Base-by-base conservation (phyloP, 2,888 invertebrate genomes). In the Andrena minutula region DNA sequence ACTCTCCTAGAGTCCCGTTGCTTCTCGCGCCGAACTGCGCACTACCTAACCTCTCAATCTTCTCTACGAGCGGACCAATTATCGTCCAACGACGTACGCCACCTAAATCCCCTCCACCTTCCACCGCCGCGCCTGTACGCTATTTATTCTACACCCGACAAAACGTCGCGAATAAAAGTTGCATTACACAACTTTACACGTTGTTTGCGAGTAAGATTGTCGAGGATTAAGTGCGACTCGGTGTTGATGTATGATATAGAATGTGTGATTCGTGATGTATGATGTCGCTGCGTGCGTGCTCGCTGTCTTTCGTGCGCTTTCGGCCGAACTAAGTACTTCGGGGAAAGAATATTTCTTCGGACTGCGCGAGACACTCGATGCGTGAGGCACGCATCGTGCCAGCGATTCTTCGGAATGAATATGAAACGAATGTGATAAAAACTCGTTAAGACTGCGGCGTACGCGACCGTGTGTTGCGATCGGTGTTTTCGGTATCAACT, bases 51-150 rank as follows among this genome's bases (percentile, higher is more conserved):
- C 41, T 41, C 16, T 41, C 74, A 32, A 35, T 49, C 53, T 47
- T 53, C 82, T 74, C 73, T 65, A 87, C 68, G 71, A 69, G 83
- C 86, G 86, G 86, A 86, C 86, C 86, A 86, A 86, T 88, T 80
- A 88, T 75, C 73, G 75, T 73, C 49, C 41, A 72, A 79, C 77
- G 75, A 77, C 6, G 2, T 30, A 32, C n/a, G n/a, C 16, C 41
- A 16, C 41, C 41, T 41, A 41, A 41, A 41, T 41, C 41, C 16
- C 41, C 41, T 41, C 16, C 41, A 41, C 41, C 16, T 41, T 41
- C 41, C 16, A 41, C 41, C 41, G 41, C 41, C 41, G 41, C 41
- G 41, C 41, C 41, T 41, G 41, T 41, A 41, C 41, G 12, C 41
- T 16, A 41, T 41, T 41, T 41, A 41, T 41, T 41, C 41, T 41